phyloP scores from a whole-genome alignment of 53 echinoderm and acorn worm species.

The Henricia sp. region DNA sequence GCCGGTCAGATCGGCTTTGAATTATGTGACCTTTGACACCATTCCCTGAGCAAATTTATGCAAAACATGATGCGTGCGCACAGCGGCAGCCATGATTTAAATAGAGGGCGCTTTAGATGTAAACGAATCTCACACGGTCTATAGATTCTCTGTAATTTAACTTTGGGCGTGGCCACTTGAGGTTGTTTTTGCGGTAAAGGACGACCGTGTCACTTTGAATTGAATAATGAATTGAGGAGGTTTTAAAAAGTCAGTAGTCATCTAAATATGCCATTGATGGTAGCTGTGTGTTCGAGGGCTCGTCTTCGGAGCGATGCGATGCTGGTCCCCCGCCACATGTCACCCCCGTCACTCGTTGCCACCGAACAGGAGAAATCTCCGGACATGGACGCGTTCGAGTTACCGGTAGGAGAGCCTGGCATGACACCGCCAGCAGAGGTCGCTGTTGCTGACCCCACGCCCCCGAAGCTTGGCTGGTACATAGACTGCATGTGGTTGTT shows the following conservation, averaged over 20 bases:
- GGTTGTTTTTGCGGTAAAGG: background rate
- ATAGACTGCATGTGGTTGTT: slow-evolving; percentile 94
- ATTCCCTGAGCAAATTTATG: too few relatives aligned
- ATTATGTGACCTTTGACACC: too few relatives aligned
- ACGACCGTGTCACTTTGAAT: background rate
- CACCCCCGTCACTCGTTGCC: slow-evolving; percentile 69
- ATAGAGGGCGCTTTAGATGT: too few relatives aligned
- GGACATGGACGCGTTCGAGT: slow-evolving; percentile 69
- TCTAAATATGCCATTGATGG: slow-evolving; percentile 97
- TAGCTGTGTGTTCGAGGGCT: slow-evolving; percentile 96
- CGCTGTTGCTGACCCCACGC: slow-evolving; percentile 80
- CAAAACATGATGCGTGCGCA: too few relatives aligned
- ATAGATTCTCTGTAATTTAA: background rate
- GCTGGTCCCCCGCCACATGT: slow-evolving; percentile 99
- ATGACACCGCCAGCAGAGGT: slow-evolving; percentile 70
- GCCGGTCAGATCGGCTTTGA: too few relatives aligned
- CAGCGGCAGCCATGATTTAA: too few relatives aligned
- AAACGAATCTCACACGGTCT: too few relatives aligned
- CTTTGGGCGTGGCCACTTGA: background rate
- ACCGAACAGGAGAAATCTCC: slow-evolving; percentile 86
- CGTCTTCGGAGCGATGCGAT: slow-evolving; percentile 94
- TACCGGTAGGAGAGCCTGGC: slow-evolving; percentile 86
- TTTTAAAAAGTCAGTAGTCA: slow-evolving; percentile 62
- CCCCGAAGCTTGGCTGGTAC: slow-evolving; percentile 91
- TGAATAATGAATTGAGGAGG: background rate